Evolutionary conservation across 2,888 invertebrate genomes (phyloP), one percentile per base, ranked within the genome.

Genomic region (Zhuqinia jingwanae): DNA sequence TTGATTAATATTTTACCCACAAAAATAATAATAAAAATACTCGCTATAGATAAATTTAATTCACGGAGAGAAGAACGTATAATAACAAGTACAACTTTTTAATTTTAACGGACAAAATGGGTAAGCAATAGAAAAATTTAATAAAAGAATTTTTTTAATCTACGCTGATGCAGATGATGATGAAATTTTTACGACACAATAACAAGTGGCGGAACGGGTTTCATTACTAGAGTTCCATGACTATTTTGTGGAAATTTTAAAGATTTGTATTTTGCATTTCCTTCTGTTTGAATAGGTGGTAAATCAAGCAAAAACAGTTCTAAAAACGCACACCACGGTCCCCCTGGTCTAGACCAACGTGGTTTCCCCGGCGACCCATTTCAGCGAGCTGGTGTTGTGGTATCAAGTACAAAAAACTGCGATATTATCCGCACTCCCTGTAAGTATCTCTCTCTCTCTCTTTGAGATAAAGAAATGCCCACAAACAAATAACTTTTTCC

Each of bases 351-450:
- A 45, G 90, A 90, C 78, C 87, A 85, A 42, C 85, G 90, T 56
- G 81, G 86, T 17, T 86, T 87, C 22, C 89, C 89, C 17, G 89
- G 88, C 36, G 90, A 90, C 76, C 85, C 88, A 53, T 90, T 90
- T 79, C 90, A 90, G 79, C 80, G 90, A 47, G 88, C 89, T 36
- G 89, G 88, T n/a, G 89, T 90, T 2, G 90, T 90, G 20, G 90
- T 90, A 1, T 81, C 90, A 50, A 90, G 90, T 88, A 89, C 89
- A 88, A 90, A 90, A 85, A 90, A 90, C 84, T 90, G 90, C 88
- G 90, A 90, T 82, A 90, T 90, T 76, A 90, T 90, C 85, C 89
- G 90, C 42, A 90, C 90, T 36, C 90, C 90, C 42, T 90, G 90
- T 90, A 88, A 90, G 89, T 25, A 30, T n/a, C n/a, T n/a, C n/a